phyloP scores from a whole-genome alignment of 2,113 vertebrate species.

The Trochalopteron elliotii region DNA sequence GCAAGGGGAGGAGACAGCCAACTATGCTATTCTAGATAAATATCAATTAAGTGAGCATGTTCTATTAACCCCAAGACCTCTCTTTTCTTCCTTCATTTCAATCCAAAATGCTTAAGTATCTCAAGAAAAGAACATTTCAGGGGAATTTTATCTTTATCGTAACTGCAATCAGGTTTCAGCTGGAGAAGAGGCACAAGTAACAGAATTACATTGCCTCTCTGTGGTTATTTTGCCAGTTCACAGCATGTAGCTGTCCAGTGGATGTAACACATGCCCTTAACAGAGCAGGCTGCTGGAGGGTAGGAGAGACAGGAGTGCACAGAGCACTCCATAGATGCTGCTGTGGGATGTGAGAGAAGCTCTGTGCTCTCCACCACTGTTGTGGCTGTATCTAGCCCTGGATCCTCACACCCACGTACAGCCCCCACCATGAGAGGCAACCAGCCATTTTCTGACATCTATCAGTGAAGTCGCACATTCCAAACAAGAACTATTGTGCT shows the following conservation, averaged over 20 bases:
- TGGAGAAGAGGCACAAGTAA: background rate
- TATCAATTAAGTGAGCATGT: background rate
- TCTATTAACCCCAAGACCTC: background rate
- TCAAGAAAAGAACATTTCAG: background rate
- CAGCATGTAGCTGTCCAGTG: background rate
- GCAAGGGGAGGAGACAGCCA: background rate
- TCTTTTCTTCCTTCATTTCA: background rate
- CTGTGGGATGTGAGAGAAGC: background rate
- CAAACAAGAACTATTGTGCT: background rate
- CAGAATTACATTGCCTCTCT: background rate
- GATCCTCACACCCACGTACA: background rate
- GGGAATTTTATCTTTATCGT: background rate
- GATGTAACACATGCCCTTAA: background rate
- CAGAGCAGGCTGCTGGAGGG: background rate
- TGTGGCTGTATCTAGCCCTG: background rate
- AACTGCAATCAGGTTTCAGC: background rate
- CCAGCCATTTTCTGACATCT: background rate
- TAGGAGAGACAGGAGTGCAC: background rate
- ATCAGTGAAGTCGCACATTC: background rate
- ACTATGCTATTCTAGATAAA: background rate
- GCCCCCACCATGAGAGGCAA: background rate
- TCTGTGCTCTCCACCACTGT: background rate
- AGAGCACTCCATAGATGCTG: rapidly evolving
- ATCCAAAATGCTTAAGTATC: background rate
- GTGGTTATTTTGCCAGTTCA: background rate